Evolutionary conservation across 2,888 invertebrate genomes (phyloP), one percentile per base, ranked within the genome.

Genomic region (Agriotes lineatus): DNA sequence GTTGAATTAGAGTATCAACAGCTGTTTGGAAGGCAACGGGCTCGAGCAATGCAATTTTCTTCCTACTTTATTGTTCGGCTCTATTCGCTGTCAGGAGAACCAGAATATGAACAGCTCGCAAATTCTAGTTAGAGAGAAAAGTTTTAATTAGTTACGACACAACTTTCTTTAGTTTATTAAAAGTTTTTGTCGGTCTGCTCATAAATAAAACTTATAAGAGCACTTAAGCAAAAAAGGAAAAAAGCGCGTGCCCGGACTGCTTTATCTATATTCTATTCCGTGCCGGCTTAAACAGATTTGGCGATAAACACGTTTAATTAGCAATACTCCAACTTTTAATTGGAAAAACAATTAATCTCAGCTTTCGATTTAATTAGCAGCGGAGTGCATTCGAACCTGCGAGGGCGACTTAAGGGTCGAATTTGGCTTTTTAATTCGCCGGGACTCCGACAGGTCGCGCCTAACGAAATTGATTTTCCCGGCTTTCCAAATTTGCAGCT

Each of bases 1-100:
- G 48, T 48, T 22, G 48, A 48, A 48, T 48, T 48, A 48, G 22
- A 19, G 22, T 48, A 48, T 22, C 22, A 48, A 48, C 48, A 48
- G 48, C 48, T 48, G 48, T 48, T 48, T 12, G 22, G 2, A 25
- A 22, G 1, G n/a, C 20, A 20, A 25, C 25, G 48, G 12, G 6
- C 42, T 16, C 12, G 18, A 42, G 18, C 2, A 48, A 22, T 19
- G 25, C 48, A 48, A 48, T 48, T 48, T 48, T 48, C 22, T 48
- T 48, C 22, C 48, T 48, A 48, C 22, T 48, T 48, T 48, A 48
- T 48, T 48, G 48, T 48, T 10, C 12, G 12, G 12, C 48, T 25
- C 19, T 48, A 22, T 48, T 48, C 14, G 22, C 48, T n/a, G 22
- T n/a, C 25, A 1, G 22, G 48, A 48, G 22, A 48, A 20, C 14